Percentiles rank a stretch among this genome's conserved stretches.
Conservation (phyloP, 2,888 invertebrate genomes). For the Caenorhabditis sinica region DNA sequence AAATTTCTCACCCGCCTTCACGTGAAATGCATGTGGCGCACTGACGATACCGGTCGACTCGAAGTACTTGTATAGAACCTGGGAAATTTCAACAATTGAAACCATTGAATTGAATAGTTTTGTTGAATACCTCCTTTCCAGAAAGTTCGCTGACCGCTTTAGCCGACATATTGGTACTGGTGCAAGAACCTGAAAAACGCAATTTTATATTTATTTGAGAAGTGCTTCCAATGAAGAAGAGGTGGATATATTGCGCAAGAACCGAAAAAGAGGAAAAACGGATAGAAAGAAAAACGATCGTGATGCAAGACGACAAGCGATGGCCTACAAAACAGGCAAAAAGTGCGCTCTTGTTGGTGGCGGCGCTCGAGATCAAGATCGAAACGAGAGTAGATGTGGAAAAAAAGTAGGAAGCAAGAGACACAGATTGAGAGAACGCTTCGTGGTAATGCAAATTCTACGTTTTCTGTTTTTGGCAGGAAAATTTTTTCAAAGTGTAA, state of each 20-base stretch:
- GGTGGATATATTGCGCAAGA: constrained; percentile 29
- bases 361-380: constrained; percentile 60
- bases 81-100: background rate
- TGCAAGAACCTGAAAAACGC: constrained; percentile 40
- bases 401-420: constrained; percentile 7
- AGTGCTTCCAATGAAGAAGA: background rate
- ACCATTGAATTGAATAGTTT: background rate
- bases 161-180: constrained; percentile 76
- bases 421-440: constrained; percentile 4
- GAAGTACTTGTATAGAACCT: constrained; percentile 77
- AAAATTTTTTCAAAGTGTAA: background rate
- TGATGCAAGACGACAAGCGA: constrained; percentile 40
- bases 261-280: constrained; percentile 23
- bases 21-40: constrained; percentile 76
- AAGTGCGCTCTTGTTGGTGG: constrained; percentile 48
- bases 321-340: constrained; percentile 57
- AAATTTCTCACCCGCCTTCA: constrained; percentile 76
- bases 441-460: constrained; percentile 15
- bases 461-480: background rate
- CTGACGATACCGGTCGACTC: constrained; percentile 72
- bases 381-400: constrained; percentile 34
- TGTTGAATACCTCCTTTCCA: constrained; percentile 76
- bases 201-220: background rate
- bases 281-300: constrained; percentile 39
- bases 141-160: constrained; percentile 81